These are phyloP conservation scores for Drosophila ohnishii DNA, from an alignment of 1,140 invertebrate genomes.

Conservation along the genomic window DNA sequence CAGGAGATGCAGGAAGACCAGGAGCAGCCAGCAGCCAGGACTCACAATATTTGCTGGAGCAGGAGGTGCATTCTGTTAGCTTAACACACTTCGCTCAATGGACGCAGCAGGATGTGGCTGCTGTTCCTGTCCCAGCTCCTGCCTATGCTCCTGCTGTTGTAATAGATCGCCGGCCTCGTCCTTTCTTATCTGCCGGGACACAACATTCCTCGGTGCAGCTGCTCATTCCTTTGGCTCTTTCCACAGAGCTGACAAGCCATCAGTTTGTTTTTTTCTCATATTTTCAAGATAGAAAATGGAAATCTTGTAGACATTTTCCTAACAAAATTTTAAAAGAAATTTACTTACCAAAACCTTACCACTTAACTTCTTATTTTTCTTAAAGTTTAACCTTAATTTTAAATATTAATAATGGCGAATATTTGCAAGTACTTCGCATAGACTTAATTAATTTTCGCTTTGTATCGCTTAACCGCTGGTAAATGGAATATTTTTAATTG, in stretches of 20 bases:
- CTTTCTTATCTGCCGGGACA: constrained; percentile 70
- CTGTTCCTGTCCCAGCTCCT: constrained; percentile 6
- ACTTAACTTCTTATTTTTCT: neutral
- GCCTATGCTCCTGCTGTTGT: constrained; percentile 36
- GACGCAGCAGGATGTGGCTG: constrained; percentile 51
- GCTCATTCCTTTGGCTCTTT: constrained; percentile 5
- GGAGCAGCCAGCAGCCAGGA: constrained; percentile 6
- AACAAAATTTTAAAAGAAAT: neutral
- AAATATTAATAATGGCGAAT: constrained; percentile 7
- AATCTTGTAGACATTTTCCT: neutral
- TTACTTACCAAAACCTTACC: neutral
- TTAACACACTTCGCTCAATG: constrained; percentile 79
- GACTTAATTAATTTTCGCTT: constrained; percentile 18
- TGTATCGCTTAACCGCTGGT: neutral
- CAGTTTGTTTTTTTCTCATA: neutral
- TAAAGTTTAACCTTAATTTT: neutral
- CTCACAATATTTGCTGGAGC: constrained; percentile 13
- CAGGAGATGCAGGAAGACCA: constrained; percentile 21
- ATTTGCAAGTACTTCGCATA: neutral
- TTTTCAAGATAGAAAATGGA: neutral
- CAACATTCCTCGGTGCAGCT: constrained; percentile 17
- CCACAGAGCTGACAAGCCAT: constrained; percentile 13
- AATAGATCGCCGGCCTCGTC: constrained; percentile 73
- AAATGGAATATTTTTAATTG: constrained; percentile 27
- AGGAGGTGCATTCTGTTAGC: constrained; percentile 61